Percentiles rank a stretch among this genome's conserved stretches.
phyloP scores from a whole-genome alignment of 2,888 invertebrate species.

The Stramonita haemastoma region DNA sequence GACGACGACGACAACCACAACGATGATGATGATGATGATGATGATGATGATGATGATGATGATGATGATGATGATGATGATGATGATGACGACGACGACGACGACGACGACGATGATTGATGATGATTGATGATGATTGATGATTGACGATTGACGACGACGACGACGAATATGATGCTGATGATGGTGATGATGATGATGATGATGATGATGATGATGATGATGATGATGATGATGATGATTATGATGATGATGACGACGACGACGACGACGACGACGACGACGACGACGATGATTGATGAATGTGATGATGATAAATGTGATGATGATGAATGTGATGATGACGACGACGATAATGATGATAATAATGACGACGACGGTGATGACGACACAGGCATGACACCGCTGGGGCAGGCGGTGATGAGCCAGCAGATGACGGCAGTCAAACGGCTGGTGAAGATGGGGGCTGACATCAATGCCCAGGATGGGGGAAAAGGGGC shows the following conservation, averaged over 20 bases:
- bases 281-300: slow-evolving; percentile 3
- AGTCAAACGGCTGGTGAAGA: slow-evolving; percentile 69
- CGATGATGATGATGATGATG: too few species aligned
- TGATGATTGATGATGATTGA: not conserved
- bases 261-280: slow-evolving; percentile 18
- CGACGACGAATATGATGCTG: not conserved
- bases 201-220: slow-evolving; percentile 23
- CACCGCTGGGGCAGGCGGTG: slow-evolving; percentile 68
- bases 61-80: not conserved
- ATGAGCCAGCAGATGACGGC: slow-evolving; percentile 62
- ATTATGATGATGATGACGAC: slow-evolving; percentile 15
- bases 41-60: not conserved
- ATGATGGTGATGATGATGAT: not conserved
- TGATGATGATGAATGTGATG: not conserved
- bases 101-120: not conserved
- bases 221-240: slow-evolving; percentile 18
- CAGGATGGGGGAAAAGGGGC: slow-evolving; percentile 70
- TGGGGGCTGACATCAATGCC: slow-evolving; percentile 72
- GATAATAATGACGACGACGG: not conserved
- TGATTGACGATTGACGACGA: not conserved
- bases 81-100: not conserved
- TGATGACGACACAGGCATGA: slow-evolving; percentile 57
- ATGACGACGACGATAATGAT: not conserved
- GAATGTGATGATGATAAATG: not conserved
- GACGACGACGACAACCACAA: too few species aligned